A percentile compares a stretch with the other conserved stretches of the same genome.
phyloP scores from a whole-genome alignment of 2,797 vertebrate genomes.

The Rhabdomys pumilio region DNA sequence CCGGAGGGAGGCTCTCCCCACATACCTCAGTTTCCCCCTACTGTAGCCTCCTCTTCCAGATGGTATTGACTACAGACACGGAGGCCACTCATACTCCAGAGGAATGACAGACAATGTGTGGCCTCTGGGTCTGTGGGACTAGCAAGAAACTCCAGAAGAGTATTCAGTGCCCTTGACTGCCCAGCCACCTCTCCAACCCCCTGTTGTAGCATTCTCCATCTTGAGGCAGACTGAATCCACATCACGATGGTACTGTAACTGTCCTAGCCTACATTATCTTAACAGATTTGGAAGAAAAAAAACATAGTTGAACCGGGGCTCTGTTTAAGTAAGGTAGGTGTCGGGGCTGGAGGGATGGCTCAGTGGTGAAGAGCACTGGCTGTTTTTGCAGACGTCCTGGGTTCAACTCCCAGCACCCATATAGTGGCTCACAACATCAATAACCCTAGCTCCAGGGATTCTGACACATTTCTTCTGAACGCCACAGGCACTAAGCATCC shows the following conservation, averaged over 20 bases:
- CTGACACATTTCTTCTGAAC: background rate
- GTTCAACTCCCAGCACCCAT: background rate
- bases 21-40: background rate
- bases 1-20: background rate
- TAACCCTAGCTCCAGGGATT: background rate
- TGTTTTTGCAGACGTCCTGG: background rate
- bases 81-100: no score
- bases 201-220: background rate
- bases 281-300: background rate
- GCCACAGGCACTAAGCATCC: background rate
- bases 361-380: background rate
- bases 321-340: background rate
- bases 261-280: background rate
- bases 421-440: background rate
- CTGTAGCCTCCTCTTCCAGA: background rate
- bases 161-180: background rate
- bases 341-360: background rate
- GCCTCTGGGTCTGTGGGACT: background rate
- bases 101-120: no score
- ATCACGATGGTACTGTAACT: fast-evolving
- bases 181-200: background rate
- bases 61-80: background rate
- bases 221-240: background rate
- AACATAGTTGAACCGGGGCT: background rate
- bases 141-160: background rate